Percentiles rank a stretch among this genome's conserved stretches.
phyloP scores from a whole-genome alignment of 2,797 vertebrate genomes.

The Lithobates pipiens region DNA sequence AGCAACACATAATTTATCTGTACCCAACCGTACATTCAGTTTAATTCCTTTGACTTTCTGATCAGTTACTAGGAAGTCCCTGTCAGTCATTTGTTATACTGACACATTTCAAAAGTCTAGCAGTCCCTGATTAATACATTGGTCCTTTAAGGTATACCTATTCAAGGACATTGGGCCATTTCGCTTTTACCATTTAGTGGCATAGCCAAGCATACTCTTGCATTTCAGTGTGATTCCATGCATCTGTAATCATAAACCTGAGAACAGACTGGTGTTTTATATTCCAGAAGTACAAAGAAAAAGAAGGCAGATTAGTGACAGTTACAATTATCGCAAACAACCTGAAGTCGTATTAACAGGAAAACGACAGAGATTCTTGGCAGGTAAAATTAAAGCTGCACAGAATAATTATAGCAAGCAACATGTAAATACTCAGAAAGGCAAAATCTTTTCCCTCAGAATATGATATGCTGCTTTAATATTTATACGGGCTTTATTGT shows the following conservation, averaged over 20 bases:
- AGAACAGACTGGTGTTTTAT: background rate
- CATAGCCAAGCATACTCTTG: background rate
- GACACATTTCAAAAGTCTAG: too few relatives aligned
- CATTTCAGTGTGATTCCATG: background rate
- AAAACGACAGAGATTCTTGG: slow-evolving; percentile 42
- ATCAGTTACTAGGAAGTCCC: too few relatives aligned
- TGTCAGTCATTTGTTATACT: too few relatives aligned
- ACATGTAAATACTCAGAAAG: slow-evolving; percentile 54
- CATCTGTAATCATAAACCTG: background rate
- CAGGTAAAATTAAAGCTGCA: slow-evolving; percentile 44
- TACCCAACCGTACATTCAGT: too few relatives aligned
- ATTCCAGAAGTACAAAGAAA: background rate
- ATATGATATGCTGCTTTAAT: slow-evolving; percentile 61
- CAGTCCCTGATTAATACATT: too few relatives aligned
- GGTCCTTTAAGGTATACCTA: too few relatives aligned
- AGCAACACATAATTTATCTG: too few relatives aligned
- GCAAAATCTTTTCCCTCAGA: slow-evolving; percentile 44
- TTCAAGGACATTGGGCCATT: too few relatives aligned
- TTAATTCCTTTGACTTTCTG: too few relatives aligned
- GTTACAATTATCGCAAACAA: slow-evolving; percentile 1
- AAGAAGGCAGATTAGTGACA: background rate
- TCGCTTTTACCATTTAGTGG: too few relatives aligned
- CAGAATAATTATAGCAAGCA: slow-evolving; percentile 37
- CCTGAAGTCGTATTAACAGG: background rate
- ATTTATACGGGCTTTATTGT: slow-evolving; percentile 60